Evolutionary conservation across 2,797 vertebrate species (phyloP).

Genomic region (Adelosebastes latens): DNA sequence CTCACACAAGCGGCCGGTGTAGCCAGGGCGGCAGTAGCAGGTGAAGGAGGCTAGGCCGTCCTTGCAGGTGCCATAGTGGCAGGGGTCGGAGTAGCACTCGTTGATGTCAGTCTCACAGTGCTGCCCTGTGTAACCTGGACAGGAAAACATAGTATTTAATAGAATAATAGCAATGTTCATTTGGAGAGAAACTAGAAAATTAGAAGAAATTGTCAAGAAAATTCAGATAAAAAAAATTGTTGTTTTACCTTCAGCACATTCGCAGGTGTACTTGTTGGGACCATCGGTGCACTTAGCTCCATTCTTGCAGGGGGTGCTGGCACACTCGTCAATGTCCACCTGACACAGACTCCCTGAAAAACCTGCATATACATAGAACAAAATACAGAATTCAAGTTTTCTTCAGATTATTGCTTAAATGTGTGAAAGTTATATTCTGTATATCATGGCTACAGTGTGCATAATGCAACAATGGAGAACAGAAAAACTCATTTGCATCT

Average conservation of each 20-base stretch:
- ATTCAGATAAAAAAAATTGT: background rate
- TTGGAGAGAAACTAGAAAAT: background rate
- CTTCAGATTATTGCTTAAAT: background rate
- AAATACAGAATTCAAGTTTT: background rate
- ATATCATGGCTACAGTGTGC: background rate
- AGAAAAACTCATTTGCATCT: slow-evolving; percentile 72
- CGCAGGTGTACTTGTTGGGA: slow-evolving; percentile 95
- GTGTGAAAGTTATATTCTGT: background rate
- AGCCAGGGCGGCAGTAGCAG: slow-evolving; percentile 93
- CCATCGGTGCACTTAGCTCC: slow-evolving; percentile 95
- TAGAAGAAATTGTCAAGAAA: background rate
- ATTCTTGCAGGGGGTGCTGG: slow-evolving; percentile 96
- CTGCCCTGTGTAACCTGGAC: slow-evolving; percentile 89
- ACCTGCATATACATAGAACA: slow-evolving; percentile 76
- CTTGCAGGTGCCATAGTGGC: slow-evolving; percentile 94
- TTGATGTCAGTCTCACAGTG: slow-evolving; percentile 94
- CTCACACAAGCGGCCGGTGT: slow-evolving; percentile 93
- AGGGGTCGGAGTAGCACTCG: slow-evolving; percentile 94
- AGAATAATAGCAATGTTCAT: background rate
- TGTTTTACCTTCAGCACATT: slow-evolving; percentile 92
- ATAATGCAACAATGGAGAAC: slow-evolving; percentile 15
- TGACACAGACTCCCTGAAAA: slow-evolving; percentile 94
- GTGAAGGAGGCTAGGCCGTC: slow-evolving; percentile 92
- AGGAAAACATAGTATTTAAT: background rate
- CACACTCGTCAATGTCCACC: slow-evolving; percentile 94